Conservation (phyloP, 2,113 vertebrate species). For the Lasiurus cinereus region DNA sequence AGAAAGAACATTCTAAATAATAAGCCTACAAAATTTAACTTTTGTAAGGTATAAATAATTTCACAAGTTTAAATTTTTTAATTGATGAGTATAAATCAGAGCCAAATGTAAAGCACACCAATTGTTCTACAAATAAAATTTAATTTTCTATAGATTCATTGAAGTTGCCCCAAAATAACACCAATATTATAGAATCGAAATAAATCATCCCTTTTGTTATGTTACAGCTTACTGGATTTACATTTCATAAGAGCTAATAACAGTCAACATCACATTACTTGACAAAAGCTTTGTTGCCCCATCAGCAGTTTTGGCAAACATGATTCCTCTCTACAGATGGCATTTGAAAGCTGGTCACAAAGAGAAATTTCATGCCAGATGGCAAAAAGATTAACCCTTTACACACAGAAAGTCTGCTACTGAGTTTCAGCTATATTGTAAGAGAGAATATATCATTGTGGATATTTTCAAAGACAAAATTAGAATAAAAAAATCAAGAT, state of each 20-base stretch:
- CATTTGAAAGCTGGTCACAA: constrained; percentile 76
- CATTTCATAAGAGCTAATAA: constrained; percentile 56
- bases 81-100: constrained; percentile 15
- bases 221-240: not conserved
- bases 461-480: constrained; percentile 14
- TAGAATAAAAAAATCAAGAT: constrained; percentile 48
- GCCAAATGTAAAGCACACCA: constrained; percentile 13
- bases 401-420: not conserved
- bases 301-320: constrained; percentile 74
- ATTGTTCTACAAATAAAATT: not conserved
- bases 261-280: constrained; percentile 69
- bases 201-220: constrained; percentile 10
- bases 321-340: constrained; percentile 77
- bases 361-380: constrained; percentile 79
- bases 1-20: constrained; percentile 30
- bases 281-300: constrained; percentile 77
- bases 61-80: not conserved
- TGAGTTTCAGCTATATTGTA: constrained; percentile 7
- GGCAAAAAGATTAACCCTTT: constrained; percentile 78
- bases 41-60: constrained; percentile 1
- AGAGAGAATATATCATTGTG: constrained; percentile 1
- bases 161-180: constrained; percentile 19
- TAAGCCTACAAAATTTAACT: constrained; percentile 9
- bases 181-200: not conserved
- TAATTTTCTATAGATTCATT: not conserved